Conservation (phyloP, 1,140 invertebrate genomes). For the Drosophila ficusphila region DNA sequence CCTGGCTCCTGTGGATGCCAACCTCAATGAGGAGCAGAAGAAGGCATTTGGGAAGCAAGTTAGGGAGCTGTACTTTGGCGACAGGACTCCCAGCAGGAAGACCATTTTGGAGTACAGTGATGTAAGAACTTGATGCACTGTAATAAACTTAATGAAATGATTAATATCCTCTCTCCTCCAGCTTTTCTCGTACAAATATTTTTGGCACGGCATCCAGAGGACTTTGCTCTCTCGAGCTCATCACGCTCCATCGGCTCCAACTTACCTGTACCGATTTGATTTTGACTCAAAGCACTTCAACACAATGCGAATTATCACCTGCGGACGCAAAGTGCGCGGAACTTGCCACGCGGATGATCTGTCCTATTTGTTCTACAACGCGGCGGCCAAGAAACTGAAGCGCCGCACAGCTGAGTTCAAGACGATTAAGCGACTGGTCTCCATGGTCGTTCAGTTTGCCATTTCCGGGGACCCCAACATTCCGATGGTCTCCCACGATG, state of each 20-base stretch:
- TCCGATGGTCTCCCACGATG: slow-evolving; percentile 47
- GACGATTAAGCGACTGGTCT: slow-evolving; percentile 78
- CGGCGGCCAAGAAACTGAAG: slow-evolving; percentile 83
- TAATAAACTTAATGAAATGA: too few species aligned
- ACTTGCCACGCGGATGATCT: slow-evolving; percentile 88
- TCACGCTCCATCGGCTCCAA: slow-evolving; percentile 74
- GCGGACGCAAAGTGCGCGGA: slow-evolving; percentile 77
- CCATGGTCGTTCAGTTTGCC: slow-evolving; percentile 84
- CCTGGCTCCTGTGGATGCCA: slow-evolving; percentile 64
- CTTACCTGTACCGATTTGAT: slow-evolving; percentile 85
- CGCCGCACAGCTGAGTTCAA: slow-evolving; percentile 75
- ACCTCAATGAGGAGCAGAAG: slow-evolving; percentile 60
- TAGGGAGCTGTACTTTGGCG: slow-evolving; percentile 62
- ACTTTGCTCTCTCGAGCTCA: slow-evolving; percentile 74
- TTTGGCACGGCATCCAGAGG: slow-evolving; percentile 84
- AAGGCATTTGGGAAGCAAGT: slow-evolving; percentile 58
- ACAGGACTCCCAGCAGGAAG: slow-evolving; percentile 52
- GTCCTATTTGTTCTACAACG: slow-evolving; percentile 87
- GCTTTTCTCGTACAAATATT: slow-evolving; percentile 84
- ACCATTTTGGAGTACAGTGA: slow-evolving; percentile 77
- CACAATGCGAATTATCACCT: slow-evolving; percentile 83
- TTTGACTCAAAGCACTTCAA: slow-evolving; percentile 83
- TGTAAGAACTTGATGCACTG: slow-evolving; percentile 73
- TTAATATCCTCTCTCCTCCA: slow-evolving; percentile 16
- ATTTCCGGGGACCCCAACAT: slow-evolving; percentile 81